Evolutionary conservation across 1,140 invertebrate species (phyloP).

Genomic region (Harpegnathos saltator): DNA sequence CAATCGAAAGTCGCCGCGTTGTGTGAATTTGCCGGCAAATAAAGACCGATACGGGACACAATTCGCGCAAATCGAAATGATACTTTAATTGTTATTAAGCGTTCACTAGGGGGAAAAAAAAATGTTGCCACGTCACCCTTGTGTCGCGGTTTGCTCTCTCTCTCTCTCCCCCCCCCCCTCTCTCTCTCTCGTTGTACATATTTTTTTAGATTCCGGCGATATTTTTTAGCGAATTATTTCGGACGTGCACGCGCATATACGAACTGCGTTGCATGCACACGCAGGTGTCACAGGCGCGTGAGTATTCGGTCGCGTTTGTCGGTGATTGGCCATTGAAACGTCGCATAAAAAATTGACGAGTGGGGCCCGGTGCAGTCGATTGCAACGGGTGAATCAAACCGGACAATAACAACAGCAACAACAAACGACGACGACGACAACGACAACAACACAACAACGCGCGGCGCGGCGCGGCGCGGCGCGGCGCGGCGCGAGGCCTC

Average conservation of each 20-base stretch:
- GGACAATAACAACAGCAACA: conserved; percentile 28
- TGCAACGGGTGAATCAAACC: conserved; percentile 36
- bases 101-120: neutral
- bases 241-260: neutral
- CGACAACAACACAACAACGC: too few species aligned
- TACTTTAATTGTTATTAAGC: neutral
- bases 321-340: conserved; percentile 47
- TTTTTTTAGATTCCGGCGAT: neutral
- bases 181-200: neutral
- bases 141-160: neutral
- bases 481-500: conserved; percentile 28
- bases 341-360: conserved; percentile 49
- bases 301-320: conserved; percentile 18
- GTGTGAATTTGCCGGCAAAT: neutral
- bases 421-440: too few species aligned
- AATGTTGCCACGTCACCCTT: neutral
- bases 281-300: neutral
- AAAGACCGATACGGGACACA: neutral
- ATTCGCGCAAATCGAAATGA: neutral
- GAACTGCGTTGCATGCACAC: conserved; percentile 3
- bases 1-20: neutral
- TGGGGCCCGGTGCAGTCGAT: conserved; percentile 7
- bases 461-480: too few species aligned
- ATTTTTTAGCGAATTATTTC: conserved; percentile 29
- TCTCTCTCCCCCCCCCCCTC: neutral